Evolutionary conservation across 1,140 invertebrate species (phyloP).

Genomic region (Paracyclopina nana): DNA sequence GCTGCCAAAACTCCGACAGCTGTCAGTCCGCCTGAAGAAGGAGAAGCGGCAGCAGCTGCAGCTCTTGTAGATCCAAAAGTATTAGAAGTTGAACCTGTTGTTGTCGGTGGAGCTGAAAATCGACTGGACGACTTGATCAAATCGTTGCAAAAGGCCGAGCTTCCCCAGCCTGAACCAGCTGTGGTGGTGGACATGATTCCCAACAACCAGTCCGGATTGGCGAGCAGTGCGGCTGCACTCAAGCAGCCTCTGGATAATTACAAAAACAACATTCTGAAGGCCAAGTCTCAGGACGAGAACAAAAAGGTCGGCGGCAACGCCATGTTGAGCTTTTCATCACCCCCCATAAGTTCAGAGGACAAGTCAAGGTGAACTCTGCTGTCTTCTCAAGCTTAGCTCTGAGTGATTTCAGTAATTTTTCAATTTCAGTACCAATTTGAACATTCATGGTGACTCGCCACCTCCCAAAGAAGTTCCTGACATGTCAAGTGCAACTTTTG

Average conservation of each 20-base stretch:
- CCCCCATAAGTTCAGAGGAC: no score
- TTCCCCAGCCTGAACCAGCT: not conserved
- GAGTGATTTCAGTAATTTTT: no score
- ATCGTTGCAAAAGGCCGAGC: not conserved
- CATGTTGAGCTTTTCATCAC: no score
- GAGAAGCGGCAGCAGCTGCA: no score
- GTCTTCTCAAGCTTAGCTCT: no score
- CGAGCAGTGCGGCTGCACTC: not conserved
- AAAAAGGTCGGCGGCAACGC: no score
- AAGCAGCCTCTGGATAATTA: not conserved
- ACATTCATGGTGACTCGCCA: not conserved
- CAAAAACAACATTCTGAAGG: not conserved
- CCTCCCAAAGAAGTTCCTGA: not conserved
- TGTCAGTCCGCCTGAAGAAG: no score
- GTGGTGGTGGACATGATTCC: not conserved
- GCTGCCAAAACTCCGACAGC: no score
- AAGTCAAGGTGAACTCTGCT: no score
- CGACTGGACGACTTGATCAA: constrained; percentile 1
- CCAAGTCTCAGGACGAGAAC: no score
- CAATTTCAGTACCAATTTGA: not conserved
- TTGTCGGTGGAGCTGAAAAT: not conserved
- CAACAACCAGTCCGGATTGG: not conserved
- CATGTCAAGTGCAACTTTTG: constrained; percentile 2
- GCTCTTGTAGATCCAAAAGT: no score
- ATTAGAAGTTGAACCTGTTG: no score